Evolutionary conservation across 1,140 invertebrate species (phyloP).

Genomic region (Grapholita molesta): DNA sequence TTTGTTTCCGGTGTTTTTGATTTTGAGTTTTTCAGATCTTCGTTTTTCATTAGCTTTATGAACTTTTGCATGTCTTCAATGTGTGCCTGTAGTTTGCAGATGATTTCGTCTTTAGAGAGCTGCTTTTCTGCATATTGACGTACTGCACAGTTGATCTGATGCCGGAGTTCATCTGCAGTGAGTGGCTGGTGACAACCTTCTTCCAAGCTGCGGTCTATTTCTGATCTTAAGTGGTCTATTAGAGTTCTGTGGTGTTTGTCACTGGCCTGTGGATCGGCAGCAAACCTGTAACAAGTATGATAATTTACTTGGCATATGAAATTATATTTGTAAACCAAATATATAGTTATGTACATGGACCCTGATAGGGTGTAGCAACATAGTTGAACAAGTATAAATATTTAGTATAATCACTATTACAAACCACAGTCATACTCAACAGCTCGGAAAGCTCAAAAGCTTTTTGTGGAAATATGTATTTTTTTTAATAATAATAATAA

Average conservation of each 20-base stretch:
- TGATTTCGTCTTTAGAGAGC: slow-evolving; percentile 92
- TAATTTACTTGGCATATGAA: no score
- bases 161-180: slow-evolving; percentile 80
- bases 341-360: no score
- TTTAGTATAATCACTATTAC: no score
- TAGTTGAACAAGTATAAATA: no score
- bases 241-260: slow-evolving; percentile 89
- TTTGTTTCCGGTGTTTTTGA: slow-evolving; percentile 79
- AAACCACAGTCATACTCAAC: no score
- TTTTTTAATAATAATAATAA: no score
- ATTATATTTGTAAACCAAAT: no score
- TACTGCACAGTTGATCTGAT: slow-evolving; percentile 82
- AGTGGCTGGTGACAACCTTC: slow-evolving; percentile 82
- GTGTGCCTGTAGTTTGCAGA: slow-evolving; percentile 97
- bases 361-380: no score
- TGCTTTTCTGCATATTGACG: slow-evolving; percentile 94
- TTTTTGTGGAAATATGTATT: no score
- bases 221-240: slow-evolving; percentile 87
- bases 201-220: slow-evolving; percentile 87
- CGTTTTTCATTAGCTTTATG: slow-evolving; percentile 96
- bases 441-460: no score
- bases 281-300: slow-evolving; percentile 74
- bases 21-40: slow-evolving; percentile 82
- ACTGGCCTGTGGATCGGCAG: slow-evolving; percentile 37
- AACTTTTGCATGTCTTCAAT: slow-evolving; percentile 98